phyloP scores from a whole-genome alignment of 2,797 vertebrate genomes.

The Phoebastria nigripes region DNA sequence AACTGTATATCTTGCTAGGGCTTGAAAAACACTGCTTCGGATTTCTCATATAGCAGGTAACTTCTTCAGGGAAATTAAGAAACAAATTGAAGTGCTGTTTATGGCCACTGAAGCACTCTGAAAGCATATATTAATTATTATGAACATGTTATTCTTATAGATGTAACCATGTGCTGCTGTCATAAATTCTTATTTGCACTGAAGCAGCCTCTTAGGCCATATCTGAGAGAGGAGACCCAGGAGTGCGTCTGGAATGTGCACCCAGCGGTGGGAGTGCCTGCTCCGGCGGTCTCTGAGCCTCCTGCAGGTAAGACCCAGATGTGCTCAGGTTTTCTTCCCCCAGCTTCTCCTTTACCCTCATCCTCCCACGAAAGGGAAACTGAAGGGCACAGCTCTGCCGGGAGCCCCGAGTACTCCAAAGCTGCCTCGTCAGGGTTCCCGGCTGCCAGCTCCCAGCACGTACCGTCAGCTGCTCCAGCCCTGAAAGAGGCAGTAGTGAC shows the following conservation, averaged over 20 bases:
- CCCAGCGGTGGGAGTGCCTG: not conserved
- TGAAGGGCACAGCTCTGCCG: not conserved
- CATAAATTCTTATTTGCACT: not conserved
- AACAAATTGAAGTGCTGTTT: constrained; percentile 16
- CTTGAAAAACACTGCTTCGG: not conserved
- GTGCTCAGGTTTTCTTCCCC: not conserved
- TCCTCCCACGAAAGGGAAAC: not conserved
- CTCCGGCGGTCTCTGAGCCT: not conserved
- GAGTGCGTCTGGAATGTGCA: not conserved
- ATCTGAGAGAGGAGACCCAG: not conserved
- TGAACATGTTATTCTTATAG: not conserved
- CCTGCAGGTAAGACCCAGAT: not conserved
- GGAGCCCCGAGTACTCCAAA: not conserved
- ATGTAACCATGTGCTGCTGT: not conserved
- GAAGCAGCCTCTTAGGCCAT: not conserved
- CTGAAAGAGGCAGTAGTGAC: not conserved
- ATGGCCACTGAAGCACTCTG: not conserved
- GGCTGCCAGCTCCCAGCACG: fast-evolving
- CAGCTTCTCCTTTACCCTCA: not conserved
- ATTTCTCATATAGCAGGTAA: not conserved
- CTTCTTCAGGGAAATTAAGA: not conserved
- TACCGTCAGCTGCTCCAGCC: not conserved
- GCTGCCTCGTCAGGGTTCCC: not conserved
- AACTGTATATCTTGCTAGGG: not conserved
- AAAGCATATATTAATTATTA: constrained; percentile 17